Percentiles rank a stretch among this genome's conserved stretches.
These are phyloP conservation scores for Hypothenemus hampei DNA, from an alignment of 1,140 invertebrate genomes.

Conservation along the genomic window DNA sequence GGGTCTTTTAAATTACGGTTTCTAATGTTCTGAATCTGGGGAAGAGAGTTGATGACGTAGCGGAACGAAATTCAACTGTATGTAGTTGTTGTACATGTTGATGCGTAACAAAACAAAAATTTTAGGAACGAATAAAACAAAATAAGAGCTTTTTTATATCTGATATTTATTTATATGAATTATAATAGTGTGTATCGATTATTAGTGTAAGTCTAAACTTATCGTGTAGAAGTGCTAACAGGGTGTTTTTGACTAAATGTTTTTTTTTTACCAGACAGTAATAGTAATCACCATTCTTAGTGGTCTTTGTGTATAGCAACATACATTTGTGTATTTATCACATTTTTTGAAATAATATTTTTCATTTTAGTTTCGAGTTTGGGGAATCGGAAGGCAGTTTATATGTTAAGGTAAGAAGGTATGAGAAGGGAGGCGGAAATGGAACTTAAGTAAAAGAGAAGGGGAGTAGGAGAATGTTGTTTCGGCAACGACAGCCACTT, in stretches of 20 bases:
- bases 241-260: constrained; percentile 21
- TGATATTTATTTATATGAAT: constrained; percentile 28
- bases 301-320: constrained; percentile 21
- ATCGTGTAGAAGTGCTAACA: constrained; percentile 21
- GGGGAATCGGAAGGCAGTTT: too few relatives aligned
- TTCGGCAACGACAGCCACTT: constrained; percentile 23
- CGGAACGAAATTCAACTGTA: too few relatives aligned
- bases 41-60: too few relatives aligned
- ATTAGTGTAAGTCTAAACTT: constrained; percentile 27
- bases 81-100: too few relatives aligned
- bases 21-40: too few relatives aligned
- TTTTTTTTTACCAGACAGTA: too few relatives aligned
- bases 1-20: too few relatives aligned
- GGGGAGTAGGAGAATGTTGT: constrained; percentile 3
- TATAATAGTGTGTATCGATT: constrained; percentile 25
- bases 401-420: too few relatives aligned
- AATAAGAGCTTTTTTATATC: constrained; percentile 20
- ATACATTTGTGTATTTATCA: constrained; percentile 21
- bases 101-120: not conserved
- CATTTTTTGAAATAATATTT: constrained; percentile 24
- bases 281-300: not conserved
- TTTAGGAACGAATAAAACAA: too few relatives aligned
- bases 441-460: constrained; percentile 3
- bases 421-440: too few relatives aligned
- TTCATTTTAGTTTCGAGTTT: not conserved